phyloP scores from a whole-genome alignment of 2,113 vertebrate genomes.

The Verasper variegatus region DNA sequence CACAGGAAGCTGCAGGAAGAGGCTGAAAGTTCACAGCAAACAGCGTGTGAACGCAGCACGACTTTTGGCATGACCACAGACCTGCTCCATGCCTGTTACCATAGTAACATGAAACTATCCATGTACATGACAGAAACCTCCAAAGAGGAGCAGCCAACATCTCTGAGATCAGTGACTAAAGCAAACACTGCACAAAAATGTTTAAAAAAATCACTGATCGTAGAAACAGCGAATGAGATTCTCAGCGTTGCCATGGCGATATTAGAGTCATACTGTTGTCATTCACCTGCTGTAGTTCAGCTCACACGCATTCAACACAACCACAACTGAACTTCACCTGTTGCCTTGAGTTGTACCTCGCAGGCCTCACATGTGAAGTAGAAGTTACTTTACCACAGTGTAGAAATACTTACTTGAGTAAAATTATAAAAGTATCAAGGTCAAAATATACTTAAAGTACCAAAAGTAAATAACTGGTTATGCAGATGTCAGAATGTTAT shows the following conservation, averaged over 20 bases:
- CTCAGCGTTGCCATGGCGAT: constrained; percentile 11
- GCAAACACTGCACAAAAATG: not conserved
- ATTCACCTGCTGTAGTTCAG: not conserved
- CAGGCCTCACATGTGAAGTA: not conserved
- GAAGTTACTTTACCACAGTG: not conserved
- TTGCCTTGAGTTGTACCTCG: not conserved
- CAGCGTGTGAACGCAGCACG: constrained; percentile 19
- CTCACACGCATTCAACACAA: constrained; percentile 27
- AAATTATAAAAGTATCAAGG: not conserved
- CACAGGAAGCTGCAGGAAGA: constrained; percentile 4
- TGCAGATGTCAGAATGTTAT: not conserved
- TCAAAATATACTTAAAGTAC: not conserved
- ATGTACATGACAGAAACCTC: not conserved
- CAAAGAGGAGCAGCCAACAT: not conserved
- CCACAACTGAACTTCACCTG: not conserved
- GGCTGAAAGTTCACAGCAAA: constrained; percentile 6
- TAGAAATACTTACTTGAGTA: not conserved
- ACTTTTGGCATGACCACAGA: not conserved
- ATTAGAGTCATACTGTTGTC: not conserved
- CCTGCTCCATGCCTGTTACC: constrained; percentile 7
- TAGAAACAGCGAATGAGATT: constrained; percentile 5
- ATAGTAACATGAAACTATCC: constrained; percentile 10
- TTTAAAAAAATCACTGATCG: constrained; percentile 26
- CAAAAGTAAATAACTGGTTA: not conserved
- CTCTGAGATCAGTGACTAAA: not conserved